These are phyloP conservation scores for Drosophila arawakana DNA, from an alignment of 1,140 invertebrate species.

Conservation along the genomic window DNA sequence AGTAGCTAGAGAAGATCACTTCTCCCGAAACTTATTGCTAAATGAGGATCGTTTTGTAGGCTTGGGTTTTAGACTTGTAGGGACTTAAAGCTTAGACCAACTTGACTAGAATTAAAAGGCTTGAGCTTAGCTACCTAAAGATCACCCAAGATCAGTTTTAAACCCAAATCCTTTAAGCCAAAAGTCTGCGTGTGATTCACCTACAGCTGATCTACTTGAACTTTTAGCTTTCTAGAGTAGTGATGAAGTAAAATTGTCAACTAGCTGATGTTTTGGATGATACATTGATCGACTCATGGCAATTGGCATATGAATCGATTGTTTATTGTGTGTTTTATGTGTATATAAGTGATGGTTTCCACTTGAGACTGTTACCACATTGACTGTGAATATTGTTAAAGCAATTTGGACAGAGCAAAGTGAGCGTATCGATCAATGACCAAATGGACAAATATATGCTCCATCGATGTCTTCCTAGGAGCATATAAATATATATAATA, in stretches of 20 bases:
- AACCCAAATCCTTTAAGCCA: no score
- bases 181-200: background rate
- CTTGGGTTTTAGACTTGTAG: no score
- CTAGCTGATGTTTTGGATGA: slow-evolving; percentile 16
- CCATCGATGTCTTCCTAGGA: slow-evolving; percentile 23
- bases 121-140: no score
- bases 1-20: no score
- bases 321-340: slow-evolving; percentile 45
- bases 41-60: no score
- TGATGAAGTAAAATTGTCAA: slow-evolving; percentile 20
- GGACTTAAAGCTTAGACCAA: no score
- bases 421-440: slow-evolving; percentile 51
- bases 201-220: background rate
- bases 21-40: no score
- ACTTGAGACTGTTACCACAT: slow-evolving; percentile 27
- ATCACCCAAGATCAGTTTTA: no score
- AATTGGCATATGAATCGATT: slow-evolving; percentile 51
- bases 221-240: background rate
- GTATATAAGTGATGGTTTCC: slow-evolving; percentile 47
- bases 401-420: slow-evolving; percentile 49
- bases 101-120: no score
- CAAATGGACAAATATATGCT: slow-evolving; percentile 43
- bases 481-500: slow-evolving; percentile 9
- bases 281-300: slow-evolving; percentile 30
- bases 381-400: slow-evolving; percentile 8